Base-by-base conservation (phyloP, 2,888 invertebrate genomes). In the Aspidiotus rigidus region DNA sequence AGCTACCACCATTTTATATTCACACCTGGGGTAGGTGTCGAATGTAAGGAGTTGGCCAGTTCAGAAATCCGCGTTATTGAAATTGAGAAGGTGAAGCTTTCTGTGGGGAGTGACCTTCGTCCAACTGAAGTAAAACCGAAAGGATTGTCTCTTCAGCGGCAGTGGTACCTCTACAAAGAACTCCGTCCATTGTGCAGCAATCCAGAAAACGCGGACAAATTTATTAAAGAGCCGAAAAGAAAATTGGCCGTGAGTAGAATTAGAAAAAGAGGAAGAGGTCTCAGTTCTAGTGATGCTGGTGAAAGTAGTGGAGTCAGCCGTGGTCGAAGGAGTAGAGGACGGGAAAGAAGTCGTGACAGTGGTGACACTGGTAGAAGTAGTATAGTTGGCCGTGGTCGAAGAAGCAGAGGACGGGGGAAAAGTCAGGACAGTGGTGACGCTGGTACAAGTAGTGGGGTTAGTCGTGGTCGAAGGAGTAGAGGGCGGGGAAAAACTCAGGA, bases 131-230 rank as follows among this genome's bases (percentile, higher is more conserved):
- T 57, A 5, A 57, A 57, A 57, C 16, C 57, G 6, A 11, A n/a
- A 57, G 5, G 57, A 11, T 57, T 57, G 15, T 57, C 57, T 2
- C 57, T 57, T 5, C 15, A 57, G 15, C 57, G 57, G 10, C 57
- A 28, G 57, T 57, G 57, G 57, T 57, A 57, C 57, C 15, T 57
- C n/a, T 57, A 17, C 28, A 57, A 57, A 57, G 57, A 57, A 57
- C 15, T 57, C 2, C 57, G 57, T 11, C 28, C 7, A 28, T 57
- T 57, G 28, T 57, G 57, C 15, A n/a, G 3, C 11, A 57, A 57
- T 57, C 57, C 57, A 28, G 13, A n/a, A 15, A 57, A 57, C 7
- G 57, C 57, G 10, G 57, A 57, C 28, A 57, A 57, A 57, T 57
- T 57, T 7, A 57, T 57, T 3, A 57, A 57, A 15, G 15, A 57